Percentiles rank a stretch among this genome's conserved stretches.
Conservation (phyloP, 1,140 invertebrate species). For the Brachionus paranguensis region DNA sequence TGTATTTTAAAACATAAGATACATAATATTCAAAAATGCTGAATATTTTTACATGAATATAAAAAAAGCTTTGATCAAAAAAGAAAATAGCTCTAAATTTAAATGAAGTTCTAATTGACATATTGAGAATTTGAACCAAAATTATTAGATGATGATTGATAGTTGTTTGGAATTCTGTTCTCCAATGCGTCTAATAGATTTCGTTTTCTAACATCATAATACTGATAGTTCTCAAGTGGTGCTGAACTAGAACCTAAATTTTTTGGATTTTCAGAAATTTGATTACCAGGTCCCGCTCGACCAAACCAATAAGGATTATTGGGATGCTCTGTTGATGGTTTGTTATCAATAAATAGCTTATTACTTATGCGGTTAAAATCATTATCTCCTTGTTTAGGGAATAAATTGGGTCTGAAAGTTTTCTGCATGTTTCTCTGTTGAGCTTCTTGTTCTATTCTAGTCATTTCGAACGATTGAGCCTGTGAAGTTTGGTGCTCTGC, state of each 20-base stretch:
- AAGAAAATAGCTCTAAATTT: not conserved
- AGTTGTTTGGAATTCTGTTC: not conserved
- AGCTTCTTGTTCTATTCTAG: slow-evolving; percentile 24
- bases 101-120: not conserved
- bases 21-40: not conserved
- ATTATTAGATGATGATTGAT: slow-evolving; percentile 33
- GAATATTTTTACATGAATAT: not conserved
- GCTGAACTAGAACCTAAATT: not conserved
- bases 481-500: not conserved
- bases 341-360: slow-evolving; percentile 27
- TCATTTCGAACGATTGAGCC: not conserved
- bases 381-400: not conserved
- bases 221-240: not conserved
- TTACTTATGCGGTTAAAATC: slow-evolving; percentile 24
- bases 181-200: slow-evolving; percentile 16
- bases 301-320: slow-evolving; percentile 40
- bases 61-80: not conserved
- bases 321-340: slow-evolving; percentile 3
- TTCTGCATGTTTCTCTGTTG: slow-evolving; percentile 7
- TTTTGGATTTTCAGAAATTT: not conserved
- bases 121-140: slow-evolving; percentile 22
- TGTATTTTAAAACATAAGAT: not conserved
- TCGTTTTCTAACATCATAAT: not conserved
- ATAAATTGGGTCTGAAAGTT: not conserved
- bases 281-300: not conserved